Percentiles rank a stretch among this genome's conserved stretches.
Conservation (phyloP, 2,113 vertebrate species). For the Phalacrocorax carbo region DNA sequence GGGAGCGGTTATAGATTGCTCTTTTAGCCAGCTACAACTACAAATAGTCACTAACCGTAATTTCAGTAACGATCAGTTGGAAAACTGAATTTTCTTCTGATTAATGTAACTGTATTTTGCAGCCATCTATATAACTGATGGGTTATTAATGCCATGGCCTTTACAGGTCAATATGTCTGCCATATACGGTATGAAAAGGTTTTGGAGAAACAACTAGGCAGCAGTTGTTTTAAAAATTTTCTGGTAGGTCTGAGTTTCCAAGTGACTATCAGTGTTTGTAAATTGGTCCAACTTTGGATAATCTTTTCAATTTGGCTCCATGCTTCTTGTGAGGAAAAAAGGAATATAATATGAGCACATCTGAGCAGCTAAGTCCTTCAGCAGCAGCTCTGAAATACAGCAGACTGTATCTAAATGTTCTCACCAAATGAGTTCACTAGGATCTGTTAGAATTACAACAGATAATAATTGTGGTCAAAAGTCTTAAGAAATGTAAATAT, state of each 20-base stretch:
- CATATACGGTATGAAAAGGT: neutral
- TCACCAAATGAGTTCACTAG: neutral
- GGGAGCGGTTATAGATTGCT: neutral
- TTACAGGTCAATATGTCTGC: neutral
- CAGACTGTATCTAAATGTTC: neutral
- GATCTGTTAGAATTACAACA: neutral
- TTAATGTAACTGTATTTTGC: neutral
- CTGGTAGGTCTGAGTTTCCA: neutral
- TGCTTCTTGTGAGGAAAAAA: neutral
- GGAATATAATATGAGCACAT: neutral
- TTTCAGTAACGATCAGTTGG: neutral
- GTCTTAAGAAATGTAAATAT: neutral
- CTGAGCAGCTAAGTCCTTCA: neutral
- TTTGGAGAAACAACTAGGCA: neutral
- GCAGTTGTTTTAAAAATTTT: neutral
- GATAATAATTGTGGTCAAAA: neutral
- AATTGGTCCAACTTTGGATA: neutral
- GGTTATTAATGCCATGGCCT: neutral
- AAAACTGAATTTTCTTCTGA: conserved; percentile 13
- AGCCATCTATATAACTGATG: neutral
- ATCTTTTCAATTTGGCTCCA: neutral
- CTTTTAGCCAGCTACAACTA: neutral
- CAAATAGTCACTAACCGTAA: neutral
- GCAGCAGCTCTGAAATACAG: neutral
- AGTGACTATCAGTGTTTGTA: neutral